These are phyloP conservation scores for Pristionchus japonicus DNA, from an alignment of 2,888 invertebrate genomes.

Conservation along the genomic window DNA sequence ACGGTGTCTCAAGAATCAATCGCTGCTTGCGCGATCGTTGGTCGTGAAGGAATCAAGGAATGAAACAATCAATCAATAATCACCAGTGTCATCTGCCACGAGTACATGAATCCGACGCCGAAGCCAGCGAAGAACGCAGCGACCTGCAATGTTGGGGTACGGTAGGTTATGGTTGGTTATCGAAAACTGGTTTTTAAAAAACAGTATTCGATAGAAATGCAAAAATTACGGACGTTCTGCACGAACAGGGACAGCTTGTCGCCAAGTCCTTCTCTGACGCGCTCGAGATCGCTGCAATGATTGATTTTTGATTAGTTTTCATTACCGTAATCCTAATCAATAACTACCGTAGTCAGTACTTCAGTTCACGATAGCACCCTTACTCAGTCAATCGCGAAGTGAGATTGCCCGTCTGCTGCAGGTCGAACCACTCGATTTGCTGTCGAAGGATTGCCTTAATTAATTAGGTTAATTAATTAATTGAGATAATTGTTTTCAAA, in stretches of 20 bases:
- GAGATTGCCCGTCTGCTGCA: constrained; percentile 78
- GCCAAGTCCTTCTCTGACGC: constrained; percentile 78
- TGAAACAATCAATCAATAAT: too few species aligned
- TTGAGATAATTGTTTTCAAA: too few species aligned
- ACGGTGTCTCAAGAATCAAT: too few species aligned
- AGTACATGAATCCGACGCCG: constrained; percentile 77
- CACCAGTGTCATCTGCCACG: constrained; percentile 80
- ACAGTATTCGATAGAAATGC: too few species aligned
- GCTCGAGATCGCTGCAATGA: constrained; percentile 77
- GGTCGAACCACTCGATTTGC: constrained; percentile 78
- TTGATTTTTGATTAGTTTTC: not conserved
- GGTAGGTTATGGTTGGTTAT: not conserved
- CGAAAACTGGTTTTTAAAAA: not conserved
- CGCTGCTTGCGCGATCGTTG: too few species aligned
- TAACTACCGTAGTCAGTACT: not conserved
- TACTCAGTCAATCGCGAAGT: constrained; percentile 79
- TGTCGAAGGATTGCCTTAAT: constrained; percentile 74
- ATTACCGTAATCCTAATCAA: too few species aligned
- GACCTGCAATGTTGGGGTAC: constrained; percentile 45
- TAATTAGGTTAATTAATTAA: not conserved
- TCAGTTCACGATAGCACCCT: not conserved
- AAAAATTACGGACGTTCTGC: constrained; percentile 63
- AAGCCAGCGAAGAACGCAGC: constrained; percentile 77
- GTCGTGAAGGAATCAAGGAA: too few species aligned
- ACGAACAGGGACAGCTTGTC: constrained; percentile 78